These are phyloP conservation scores for Larimichthys crocea DNA, from an alignment of 2,113 vertebrate genomes.

Conservation along the genomic window DNA sequence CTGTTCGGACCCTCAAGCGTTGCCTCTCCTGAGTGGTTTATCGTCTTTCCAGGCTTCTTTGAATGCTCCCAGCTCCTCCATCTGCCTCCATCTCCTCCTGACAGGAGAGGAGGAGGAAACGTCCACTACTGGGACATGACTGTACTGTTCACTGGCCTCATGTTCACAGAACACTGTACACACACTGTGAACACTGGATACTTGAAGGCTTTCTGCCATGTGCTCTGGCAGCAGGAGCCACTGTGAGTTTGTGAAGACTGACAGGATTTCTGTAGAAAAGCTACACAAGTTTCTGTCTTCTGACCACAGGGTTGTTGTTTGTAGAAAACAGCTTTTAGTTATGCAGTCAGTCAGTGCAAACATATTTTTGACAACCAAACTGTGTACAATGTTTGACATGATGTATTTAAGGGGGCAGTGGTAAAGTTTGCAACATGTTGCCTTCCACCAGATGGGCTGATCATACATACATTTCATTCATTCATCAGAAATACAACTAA, in stretches of 20 bases:
- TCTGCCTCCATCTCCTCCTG: not conserved
- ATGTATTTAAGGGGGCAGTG: no score
- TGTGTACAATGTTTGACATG: not conserved
- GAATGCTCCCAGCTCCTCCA: constrained; percentile 7
- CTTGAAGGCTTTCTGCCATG: not conserved
- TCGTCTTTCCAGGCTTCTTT: constrained; percentile 46
- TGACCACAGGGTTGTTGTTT: not conserved
- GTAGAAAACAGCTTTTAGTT: not conserved
- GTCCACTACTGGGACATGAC: constrained; percentile 2
- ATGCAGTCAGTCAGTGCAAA: not conserved
- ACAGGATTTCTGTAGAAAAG: not conserved
- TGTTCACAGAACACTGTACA: not conserved
- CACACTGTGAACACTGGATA: no score
- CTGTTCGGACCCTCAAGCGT: constrained; percentile 30
- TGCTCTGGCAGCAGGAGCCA: not conserved
- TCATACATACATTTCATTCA: no score
- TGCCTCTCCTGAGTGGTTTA: constrained; percentile 53
- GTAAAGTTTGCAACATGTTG: no score
- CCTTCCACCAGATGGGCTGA: no score
- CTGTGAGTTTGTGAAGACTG: not conserved
- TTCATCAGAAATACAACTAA: no score
- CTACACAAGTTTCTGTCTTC: not conserved
- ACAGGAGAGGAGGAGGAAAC: constrained; percentile 15
- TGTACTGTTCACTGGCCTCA: not conserved
- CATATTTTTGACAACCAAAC: not conserved